phyloP scores from a whole-genome alignment of 2,888 invertebrate species.

The Pseudococcus viburni region DNA sequence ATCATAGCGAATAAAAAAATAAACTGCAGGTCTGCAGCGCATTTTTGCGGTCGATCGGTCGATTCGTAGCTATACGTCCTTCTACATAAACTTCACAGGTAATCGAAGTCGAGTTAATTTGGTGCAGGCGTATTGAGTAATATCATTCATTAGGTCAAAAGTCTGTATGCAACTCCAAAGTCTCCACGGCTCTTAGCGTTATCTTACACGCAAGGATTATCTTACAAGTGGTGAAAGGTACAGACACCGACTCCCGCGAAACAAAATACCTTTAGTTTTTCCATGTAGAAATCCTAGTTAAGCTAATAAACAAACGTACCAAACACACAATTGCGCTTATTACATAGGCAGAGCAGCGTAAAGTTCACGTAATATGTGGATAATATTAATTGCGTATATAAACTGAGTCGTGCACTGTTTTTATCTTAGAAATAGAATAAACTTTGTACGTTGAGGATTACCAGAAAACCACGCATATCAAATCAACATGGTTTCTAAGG shows the following conservation, averaged over 20 bases:
- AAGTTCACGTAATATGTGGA: slow-evolving; percentile 66
- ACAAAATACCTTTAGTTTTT: slow-evolving; percentile 65
- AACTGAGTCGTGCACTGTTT: slow-evolving; percentile 63
- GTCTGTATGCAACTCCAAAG: slow-evolving; percentile 51
- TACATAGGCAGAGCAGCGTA: slow-evolving; percentile 63
- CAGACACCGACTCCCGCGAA: slow-evolving; percentile 54
- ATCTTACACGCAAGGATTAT: slow-evolving; percentile 65
- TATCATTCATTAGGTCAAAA: slow-evolving; percentile 63
- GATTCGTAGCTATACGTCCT: slow-evolving; percentile 28
- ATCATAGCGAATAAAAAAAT: background rate
- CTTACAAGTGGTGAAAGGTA: slow-evolving; percentile 66
- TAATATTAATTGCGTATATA: slow-evolving; percentile 65
- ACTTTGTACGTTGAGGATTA: slow-evolving; percentile 57
- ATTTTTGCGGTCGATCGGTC: slow-evolving; percentile 48
- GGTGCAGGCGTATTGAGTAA: slow-evolving; percentile 51
- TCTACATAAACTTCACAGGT: slow-evolving; percentile 45
- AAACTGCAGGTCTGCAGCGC: slow-evolving; percentile 11
- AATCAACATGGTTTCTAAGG: slow-evolving; percentile 64
- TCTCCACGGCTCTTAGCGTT: slow-evolving; percentile 62
- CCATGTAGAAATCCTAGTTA: slow-evolving; percentile 66
- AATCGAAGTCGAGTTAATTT: slow-evolving; percentile 56
- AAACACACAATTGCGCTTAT: slow-evolving; percentile 60
- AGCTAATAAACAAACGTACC: slow-evolving; percentile 65
- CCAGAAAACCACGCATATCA: slow-evolving; percentile 9
- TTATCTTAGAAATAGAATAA: slow-evolving; percentile 63